Conservation (phyloP, 1,140 invertebrate species). For the Pogonomyrmex barbatus region DNA sequence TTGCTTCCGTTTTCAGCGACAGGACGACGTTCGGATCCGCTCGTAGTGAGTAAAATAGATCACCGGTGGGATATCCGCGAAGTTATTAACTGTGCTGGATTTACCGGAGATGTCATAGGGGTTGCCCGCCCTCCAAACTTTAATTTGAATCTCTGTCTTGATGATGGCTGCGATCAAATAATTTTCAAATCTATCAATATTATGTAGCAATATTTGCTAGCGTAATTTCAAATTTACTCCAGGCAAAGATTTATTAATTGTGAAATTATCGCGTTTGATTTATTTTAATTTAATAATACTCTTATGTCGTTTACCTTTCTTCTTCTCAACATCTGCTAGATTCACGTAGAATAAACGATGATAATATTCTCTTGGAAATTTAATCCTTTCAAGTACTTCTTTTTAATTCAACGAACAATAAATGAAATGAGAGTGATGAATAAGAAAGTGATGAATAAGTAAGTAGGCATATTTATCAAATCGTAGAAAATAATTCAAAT, state of each 20-base stretch:
- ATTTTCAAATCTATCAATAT: neutral
- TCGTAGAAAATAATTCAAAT: constrained; percentile 5
- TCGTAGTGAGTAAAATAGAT: constrained; percentile 73
- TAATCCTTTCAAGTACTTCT: neutral
- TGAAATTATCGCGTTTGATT: neutral
- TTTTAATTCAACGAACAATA: constrained; percentile 7
- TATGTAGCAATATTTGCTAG: neutral
- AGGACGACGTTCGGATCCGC: constrained; percentile 73
- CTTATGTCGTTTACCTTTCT: neutral
- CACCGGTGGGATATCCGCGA: neutral
- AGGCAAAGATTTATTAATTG: neutral
- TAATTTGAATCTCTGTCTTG: neutral
- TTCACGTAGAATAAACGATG: neutral
- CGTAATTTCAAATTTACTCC: neutral
- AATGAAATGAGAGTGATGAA: neutral
- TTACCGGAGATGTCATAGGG: neutral
- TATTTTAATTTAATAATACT: neutral
- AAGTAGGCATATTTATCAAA: neutral
- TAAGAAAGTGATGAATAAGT: too few relatives aligned
- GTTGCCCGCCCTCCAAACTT: neutral
- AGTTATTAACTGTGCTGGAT: neutral
- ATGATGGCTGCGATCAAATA: neutral
- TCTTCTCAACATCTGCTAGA: neutral
- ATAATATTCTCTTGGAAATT: constrained; percentile 2
- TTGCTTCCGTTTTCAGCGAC: constrained; percentile 76